Evolutionary conservation across 1,140 invertebrate species (phyloP).

Genomic region (Hycleus phaleratus): DNA sequence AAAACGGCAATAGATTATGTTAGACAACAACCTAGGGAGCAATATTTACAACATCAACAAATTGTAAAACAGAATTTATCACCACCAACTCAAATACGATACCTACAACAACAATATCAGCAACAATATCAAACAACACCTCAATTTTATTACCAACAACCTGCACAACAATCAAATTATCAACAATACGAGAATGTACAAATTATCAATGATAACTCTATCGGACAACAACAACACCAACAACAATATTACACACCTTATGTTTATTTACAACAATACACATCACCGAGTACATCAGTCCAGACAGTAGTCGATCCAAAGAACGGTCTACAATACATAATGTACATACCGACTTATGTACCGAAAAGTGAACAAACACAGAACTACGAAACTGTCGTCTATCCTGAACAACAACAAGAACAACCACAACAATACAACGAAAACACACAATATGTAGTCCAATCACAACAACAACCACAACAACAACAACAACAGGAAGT

Average conservation of each 20-base stretch:
- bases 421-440: neutral
- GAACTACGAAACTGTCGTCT: slow-evolving; percentile 16
- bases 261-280: slow-evolving; percentile 27
- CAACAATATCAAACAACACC: neutral
- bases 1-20: slow-evolving; percentile 25
- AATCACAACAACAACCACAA: slow-evolving; percentile 6
- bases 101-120: neutral
- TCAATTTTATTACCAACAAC: slow-evolving; percentile 4
- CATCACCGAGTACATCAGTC: slow-evolving; percentile 22
- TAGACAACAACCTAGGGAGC: slow-evolving; percentile 20
- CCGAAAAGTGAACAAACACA: slow-evolving; percentile 20
- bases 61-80: slow-evolving; percentile 15
- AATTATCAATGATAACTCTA: slow-evolving; percentile 27
- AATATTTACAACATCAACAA: slow-evolving; percentile 11
- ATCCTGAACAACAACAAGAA: slow-evolving; percentile 2
- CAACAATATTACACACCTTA: slow-evolving; percentile 23
- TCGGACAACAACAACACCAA: slow-evolving; percentile 13
- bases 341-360: slow-evolving; percentile 23
- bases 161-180: neutral
- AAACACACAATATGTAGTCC: neutral
- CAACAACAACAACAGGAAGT: neutral
- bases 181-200: slow-evolving; percentile 25
- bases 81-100: slow-evolving; percentile 6
- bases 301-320: slow-evolving; percentile 32
- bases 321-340: slow-evolving; percentile 26